Base-by-base conservation (phyloP, 2,888 invertebrate species). In the Coremacera marginata region DNA sequence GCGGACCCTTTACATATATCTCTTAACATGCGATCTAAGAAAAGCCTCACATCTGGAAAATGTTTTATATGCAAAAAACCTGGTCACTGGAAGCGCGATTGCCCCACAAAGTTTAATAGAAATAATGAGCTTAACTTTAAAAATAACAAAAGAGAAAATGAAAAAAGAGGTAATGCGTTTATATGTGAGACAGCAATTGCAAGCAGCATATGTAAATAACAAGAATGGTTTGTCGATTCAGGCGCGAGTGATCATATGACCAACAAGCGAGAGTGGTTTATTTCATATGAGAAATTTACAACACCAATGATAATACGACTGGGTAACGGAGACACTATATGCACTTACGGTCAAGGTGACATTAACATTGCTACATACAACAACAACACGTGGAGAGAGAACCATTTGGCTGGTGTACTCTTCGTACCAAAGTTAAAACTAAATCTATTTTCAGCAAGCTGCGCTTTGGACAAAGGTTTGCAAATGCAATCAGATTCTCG, bases 61-160 rank as follows among this genome's bases (percentile, higher is more conserved):
- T 83, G 83, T 79, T 83, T 80, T 74, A 70, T 65, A 44, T 83
- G 82, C 70, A 75, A 76, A 72, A n/a, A 73, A 77, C 77, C 51
- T 14, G 80, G 81, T 11, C 83, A 82, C 76, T 79, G 78, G 77
- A 81, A 82, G 70, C 76, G 65, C 37, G 76, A 81, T 71, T 82
- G 80, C 79, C 76, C 79, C 16, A 68, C 22, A 49, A 44, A 68
- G 44, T 8, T 37, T 37, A 37, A 37, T 37, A 8, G 37, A 37
- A 37, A 37, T 37, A 37, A 37, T 37, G 37, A 37, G 37, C 8
- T 8, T 7, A 37, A 7, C 8, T 37, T 8, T 37, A 37, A 37
- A 37, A 37, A 31, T 31, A 78, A 70, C 11, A 51, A 22, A 77
- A 65, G 25, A 77, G 70, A 72, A 5, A 44, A 11, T 27, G 22